These are phyloP conservation scores for Natator depressus DNA, from an alignment of 2,113 vertebrate species.

Conservation along the genomic window DNA sequence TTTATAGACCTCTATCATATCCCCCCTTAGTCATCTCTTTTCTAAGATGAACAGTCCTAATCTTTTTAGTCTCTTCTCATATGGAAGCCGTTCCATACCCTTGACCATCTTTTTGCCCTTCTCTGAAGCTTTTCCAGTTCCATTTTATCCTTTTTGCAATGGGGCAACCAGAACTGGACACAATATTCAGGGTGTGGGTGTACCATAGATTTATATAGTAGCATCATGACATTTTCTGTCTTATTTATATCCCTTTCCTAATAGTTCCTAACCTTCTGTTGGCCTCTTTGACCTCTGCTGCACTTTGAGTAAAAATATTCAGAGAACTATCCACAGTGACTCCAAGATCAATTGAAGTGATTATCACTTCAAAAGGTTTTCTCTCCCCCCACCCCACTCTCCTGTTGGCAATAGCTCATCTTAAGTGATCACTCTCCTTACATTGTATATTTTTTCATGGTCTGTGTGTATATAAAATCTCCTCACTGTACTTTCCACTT, in stretches of 20 bases:
- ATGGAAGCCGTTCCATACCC: background rate
- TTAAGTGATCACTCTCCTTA: no score
- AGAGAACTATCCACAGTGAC: background rate
- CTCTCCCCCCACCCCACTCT: no score
- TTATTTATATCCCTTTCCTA: background rate
- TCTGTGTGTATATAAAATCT: no score
- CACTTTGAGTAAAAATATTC: background rate
- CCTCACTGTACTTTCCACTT: no score
- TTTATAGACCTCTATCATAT: background rate
- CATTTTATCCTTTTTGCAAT: background rate
- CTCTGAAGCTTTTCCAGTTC: background rate
- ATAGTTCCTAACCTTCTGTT: background rate
- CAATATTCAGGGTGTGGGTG: background rate
- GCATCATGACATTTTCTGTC: background rate
- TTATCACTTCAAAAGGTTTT: no score
- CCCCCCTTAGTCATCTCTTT: background rate
- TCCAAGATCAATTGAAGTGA: background rate
- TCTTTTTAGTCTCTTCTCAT: background rate
- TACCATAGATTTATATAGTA: background rate
- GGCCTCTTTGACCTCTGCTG: no score
- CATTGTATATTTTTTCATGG: no score
- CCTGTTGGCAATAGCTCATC: no score
- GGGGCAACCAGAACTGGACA: background rate
- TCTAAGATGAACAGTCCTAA: background rate
- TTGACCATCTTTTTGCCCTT: background rate